Conservation (phyloP, 2,113 vertebrate genomes). For the Neogale vison region DNA sequence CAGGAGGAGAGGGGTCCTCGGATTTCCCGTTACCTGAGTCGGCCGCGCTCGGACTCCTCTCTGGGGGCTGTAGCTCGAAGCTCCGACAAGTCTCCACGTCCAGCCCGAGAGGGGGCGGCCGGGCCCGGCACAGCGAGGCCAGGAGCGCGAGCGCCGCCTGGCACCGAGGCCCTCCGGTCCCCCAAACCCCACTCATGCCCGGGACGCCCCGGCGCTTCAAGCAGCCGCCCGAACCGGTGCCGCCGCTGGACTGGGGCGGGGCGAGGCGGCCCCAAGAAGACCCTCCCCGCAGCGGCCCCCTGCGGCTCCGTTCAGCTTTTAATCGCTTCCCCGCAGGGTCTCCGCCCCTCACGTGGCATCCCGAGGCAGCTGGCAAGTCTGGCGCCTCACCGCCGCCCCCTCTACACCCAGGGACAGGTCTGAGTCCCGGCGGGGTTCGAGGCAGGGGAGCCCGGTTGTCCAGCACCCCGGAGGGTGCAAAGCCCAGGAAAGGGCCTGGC, state of each 20-base stretch:
- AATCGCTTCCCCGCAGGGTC: constrained; percentile 73
- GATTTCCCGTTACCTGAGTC: constrained; percentile 65
- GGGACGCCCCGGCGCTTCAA: not conserved
- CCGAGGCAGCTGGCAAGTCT: constrained; percentile 72
- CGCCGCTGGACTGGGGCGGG: constrained; percentile 54
- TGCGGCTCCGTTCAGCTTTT: constrained; percentile 61
- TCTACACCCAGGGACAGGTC: constrained; percentile 7
- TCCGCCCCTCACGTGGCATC: constrained; percentile 79
- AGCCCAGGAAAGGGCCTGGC: not conserved
- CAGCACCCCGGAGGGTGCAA: not conserved
- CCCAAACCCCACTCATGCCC: constrained; percentile 73
- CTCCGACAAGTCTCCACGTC: constrained; percentile 78
- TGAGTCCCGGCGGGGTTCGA: not conserved
- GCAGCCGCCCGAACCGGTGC: not conserved
- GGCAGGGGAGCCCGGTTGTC: not conserved
- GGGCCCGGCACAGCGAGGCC: constrained; percentile 74
- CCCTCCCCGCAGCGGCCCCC: constrained; percentile 73
- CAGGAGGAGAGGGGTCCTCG: not conserved
- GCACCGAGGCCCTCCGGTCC: constrained; percentile 69
- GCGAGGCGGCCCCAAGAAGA: constrained; percentile 45
- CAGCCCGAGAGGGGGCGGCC: constrained; percentile 76
- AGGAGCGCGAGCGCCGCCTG: constrained; percentile 74
- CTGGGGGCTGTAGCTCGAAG: constrained; percentile 69
- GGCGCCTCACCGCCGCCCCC: constrained; percentile 71
- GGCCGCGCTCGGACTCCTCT: constrained; percentile 70